Conservation (phyloP, 1,140 invertebrate genomes). For the Plutomurus gul region DNA sequence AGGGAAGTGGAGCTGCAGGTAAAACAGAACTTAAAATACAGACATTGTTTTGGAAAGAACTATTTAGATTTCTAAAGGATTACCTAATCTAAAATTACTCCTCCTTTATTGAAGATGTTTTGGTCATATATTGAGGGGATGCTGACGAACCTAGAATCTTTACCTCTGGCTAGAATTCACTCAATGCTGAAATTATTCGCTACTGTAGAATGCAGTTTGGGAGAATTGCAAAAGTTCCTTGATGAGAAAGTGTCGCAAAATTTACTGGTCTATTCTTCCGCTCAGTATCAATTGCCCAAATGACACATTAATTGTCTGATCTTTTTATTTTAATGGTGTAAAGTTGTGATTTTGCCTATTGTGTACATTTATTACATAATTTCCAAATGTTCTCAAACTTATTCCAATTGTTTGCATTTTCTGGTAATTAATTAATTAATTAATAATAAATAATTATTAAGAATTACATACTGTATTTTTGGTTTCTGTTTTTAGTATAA, state of each 20-base stretch:
- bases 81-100: too few species aligned
- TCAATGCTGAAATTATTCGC: conserved; percentile 97
- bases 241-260: conserved; percentile 78
- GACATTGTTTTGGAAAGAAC: not conserved
- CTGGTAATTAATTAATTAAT: too few species aligned
- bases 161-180: conserved; percentile 91
- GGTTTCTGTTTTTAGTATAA: too few species aligned
- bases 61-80: too few species aligned
- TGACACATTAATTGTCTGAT: too few species aligned
- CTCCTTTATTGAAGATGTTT: conserved; percentile 70
- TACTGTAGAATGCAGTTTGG: conserved; percentile 82
- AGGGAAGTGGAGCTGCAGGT: conserved; percentile 88
- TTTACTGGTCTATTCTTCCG: conserved; percentile 41
- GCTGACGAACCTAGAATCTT: conserved; percentile 91
- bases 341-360: not conserved
- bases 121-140: conserved; percentile 97
- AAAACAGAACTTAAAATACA: conserved; percentile 4
- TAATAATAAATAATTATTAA: too few species aligned
- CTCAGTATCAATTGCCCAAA: conserved; percentile 49
- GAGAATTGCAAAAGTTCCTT: conserved; percentile 85
- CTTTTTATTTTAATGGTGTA: not conserved
- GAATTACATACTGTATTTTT: too few species aligned
- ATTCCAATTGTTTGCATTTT: too few species aligned
- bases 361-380: too few species aligned
- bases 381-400: too few species aligned